Evolutionary conservation across 92 coral and sea anemone species (phyloP).

Genomic region (Parazoanthus swiftii): DNA sequence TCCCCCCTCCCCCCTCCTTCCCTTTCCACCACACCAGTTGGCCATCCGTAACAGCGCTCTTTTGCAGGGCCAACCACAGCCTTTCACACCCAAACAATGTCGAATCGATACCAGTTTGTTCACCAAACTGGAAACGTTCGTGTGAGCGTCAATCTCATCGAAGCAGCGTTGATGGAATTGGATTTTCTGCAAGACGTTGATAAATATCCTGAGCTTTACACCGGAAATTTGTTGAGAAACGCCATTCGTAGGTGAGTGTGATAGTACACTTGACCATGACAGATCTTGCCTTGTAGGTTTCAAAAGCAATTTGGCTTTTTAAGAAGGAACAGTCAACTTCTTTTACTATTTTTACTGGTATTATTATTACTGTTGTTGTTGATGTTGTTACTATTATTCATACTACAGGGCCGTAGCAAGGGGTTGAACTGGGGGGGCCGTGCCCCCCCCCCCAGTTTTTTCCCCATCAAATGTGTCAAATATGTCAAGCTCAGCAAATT

Average conservation of each 20-base stretch:
- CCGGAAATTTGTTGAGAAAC: slow-evolving; percentile 24
- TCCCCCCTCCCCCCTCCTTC: no score
- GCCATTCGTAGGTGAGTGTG: slow-evolving; percentile 54
- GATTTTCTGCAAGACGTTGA: slow-evolving; percentile 38
- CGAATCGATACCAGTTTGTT: slow-evolving; percentile 2
- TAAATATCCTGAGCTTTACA: slow-evolving; percentile 4
- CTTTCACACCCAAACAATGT: neutral
- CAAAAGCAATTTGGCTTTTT: neutral
- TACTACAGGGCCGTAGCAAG: no score
- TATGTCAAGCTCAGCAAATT: no score
- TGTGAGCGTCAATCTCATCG: slow-evolving; percentile 36
- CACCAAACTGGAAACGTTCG: slow-evolving; percentile 37
- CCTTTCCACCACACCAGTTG: no score
- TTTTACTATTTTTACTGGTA: no score
- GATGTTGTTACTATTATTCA: no score
- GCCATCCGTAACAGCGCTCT: neutral
- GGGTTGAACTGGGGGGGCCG: no score
- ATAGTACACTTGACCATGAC: neutral
- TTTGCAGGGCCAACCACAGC: neutral
- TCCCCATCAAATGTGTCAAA: no score
- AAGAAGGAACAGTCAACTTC: no score
- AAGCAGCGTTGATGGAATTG: slow-evolving; percentile 47
- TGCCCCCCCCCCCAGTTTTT: no score
- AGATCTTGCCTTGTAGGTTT: neutral
- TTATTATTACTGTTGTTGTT: no score